Percentiles rank a stretch among this genome's conserved stretches.
Evolutionary conservation across 2,113 vertebrate species (phyloP).

Genomic region (Paracanthobrama guichenoti): DNA sequence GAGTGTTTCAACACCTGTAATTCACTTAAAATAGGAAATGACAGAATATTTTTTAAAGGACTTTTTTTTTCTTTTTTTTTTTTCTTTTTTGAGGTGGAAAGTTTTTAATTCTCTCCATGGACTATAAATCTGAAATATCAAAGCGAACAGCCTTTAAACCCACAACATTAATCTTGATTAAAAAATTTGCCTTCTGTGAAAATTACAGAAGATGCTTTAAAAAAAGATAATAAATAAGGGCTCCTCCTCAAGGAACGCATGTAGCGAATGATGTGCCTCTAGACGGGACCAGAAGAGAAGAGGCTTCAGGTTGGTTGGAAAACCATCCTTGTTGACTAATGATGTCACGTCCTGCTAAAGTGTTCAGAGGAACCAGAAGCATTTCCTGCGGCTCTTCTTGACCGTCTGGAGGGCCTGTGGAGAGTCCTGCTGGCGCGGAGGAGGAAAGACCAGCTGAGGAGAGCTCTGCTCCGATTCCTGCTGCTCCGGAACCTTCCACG

Average conservation of each 20-base stretch:
- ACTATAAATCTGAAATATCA: constrained; percentile 11
- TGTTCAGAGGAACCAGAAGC: constrained; percentile 79
- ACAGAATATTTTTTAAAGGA: background rate
- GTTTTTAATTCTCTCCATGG: background rate
- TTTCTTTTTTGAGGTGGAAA: background rate
- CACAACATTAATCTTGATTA: background rate
- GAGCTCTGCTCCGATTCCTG: constrained; percentile 62
- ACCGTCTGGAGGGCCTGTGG: constrained; percentile 63
- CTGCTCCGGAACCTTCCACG: constrained; percentile 75
- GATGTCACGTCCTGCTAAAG: background rate
- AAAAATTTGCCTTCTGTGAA: background rate
- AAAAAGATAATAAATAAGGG: background rate
- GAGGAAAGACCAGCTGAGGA: constrained; percentile 65
- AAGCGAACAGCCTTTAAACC: background rate
- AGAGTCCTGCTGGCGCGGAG: constrained; percentile 67
- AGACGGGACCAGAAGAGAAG: background rate
- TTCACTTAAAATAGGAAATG: background rate
- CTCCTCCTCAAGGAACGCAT: background rate
- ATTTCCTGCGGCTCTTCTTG: constrained; percentile 78
- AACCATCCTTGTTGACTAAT: background rate
- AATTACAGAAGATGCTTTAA: background rate
- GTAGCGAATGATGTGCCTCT: background rate
- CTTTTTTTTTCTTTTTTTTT: background rate
- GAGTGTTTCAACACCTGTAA: constrained; percentile 1
- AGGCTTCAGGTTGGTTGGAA: background rate